Percentiles rank a stretch among this genome's conserved stretches.
phyloP scores from a whole-genome alignment of 2,888 invertebrate species.

The Amblyjoppa proteus region DNA sequence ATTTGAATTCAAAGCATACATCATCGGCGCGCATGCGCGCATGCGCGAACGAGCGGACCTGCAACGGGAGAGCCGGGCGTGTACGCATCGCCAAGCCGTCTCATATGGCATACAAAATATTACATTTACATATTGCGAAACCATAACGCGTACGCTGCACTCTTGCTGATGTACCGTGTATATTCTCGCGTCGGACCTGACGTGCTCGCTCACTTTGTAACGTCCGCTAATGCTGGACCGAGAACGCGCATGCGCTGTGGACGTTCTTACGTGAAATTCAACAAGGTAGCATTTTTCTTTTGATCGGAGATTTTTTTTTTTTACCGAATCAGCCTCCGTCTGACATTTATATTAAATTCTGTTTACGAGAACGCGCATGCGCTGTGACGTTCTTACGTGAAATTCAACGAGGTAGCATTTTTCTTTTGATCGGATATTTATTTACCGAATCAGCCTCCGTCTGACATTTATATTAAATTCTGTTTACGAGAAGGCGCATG shows the following conservation, averaged over 20 bases:
- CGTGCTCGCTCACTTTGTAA: conserved; percentile 16
- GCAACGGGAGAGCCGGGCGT: conserved; percentile 31
- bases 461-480: neutral
- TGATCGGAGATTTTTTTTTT: neutral
- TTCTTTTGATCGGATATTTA: neutral
- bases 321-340: neutral
- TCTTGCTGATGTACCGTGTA: conserved; percentile 15
- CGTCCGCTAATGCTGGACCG: neutral
- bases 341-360: neutral
- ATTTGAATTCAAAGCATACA: conserved; percentile 70
- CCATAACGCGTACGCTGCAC: conserved; percentile 21
- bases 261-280: neutral
- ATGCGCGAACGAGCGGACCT: conserved; percentile 29
- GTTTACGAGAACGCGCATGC: neutral
- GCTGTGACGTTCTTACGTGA: neutral
- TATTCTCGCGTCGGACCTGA: conserved; percentile 1
- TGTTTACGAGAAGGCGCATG: neutral
- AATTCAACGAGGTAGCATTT: neutral
- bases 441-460: neutral
- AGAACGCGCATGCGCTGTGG: neutral
- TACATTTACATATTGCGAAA: conserved; percentile 74
- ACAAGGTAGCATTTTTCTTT: neutral
- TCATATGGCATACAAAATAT: conserved; percentile 78
- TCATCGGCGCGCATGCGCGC: conserved; percentile 45
- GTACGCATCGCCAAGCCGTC: conserved; percentile 60